Evolutionary conservation across 2,113 vertebrate species (phyloP).

Genomic region (Leptosomus discolor): DNA sequence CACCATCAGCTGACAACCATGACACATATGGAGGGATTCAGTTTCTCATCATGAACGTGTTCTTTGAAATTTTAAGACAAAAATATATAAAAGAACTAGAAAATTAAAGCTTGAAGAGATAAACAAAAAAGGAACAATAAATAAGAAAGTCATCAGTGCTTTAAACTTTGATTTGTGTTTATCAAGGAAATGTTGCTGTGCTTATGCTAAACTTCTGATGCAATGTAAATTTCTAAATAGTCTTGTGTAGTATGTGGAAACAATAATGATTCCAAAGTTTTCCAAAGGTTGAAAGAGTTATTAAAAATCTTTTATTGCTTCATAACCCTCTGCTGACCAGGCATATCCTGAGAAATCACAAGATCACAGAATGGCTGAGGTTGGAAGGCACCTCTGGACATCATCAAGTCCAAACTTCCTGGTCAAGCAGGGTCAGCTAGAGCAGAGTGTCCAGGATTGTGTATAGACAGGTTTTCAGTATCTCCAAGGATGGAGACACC

Average conservation of each 20-base stretch:
- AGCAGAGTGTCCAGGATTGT: not conserved
- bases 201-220: not conserved
- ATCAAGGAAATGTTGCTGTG: not conserved
- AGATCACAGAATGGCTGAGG: not conserved
- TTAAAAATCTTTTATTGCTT: not conserved
- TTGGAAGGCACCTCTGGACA: not conserved
- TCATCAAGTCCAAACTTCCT: not conserved
- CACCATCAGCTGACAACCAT: not conserved
- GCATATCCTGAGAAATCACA: not conserved
- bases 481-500: not conserved
- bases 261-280: not conserved
- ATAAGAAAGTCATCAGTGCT: not conserved
- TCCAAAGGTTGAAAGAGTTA: not conserved
- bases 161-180: not conserved
- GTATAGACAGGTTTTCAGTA: not conserved
- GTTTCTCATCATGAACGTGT: not conserved
- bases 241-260: not conserved
- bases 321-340: not conserved
- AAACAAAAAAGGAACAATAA: not conserved
- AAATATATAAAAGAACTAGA: not conserved
- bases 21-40: not conserved
- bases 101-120: not conserved
- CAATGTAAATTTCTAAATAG: not conserved
- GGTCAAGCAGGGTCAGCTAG: not conserved
- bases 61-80: not conserved